Evolutionary conservation across 2,113 vertebrate species (phyloP), one percentile per base, ranked within the genome.

Genomic region (Rhinichthys klamathensis): DNA sequence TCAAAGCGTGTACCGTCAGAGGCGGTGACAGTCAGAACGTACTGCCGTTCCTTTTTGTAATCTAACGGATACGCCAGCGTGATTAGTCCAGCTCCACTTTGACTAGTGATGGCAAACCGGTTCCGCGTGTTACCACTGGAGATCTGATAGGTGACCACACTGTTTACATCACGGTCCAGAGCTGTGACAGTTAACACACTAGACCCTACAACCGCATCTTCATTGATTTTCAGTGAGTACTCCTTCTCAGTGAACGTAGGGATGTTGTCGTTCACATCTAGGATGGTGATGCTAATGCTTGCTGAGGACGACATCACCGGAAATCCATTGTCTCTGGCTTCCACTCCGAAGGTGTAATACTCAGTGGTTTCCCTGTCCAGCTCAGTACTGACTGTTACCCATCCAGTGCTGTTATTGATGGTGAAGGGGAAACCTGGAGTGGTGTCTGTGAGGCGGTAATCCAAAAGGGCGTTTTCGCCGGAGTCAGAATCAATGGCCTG

Each of bases 21-120:
- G 0, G 98, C 98, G 0, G 97, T 98, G 76, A 99, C 94, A 0
- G 97, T 97, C 84, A 99, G 94, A 70, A 98, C 97, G 0, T 97
- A 99, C 90, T 99, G 97, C 5, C 97, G 95, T 67, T 99, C 98
- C 91, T 99, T 97, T 78, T 99, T 98, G 91, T 99, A 99, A 94
- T 99, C 98, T 90, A 99, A 89, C 0, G 97, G 97, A 89, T 99
- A 94, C 0, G 98, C 97, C 81, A 99, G 89, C 0, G 97, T 99
- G 91, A 99, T 94, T 49, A 99, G 96, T 0, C 98, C 98, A 0
- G 97, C 97, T 0, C 97, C 97, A 0, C 97, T 99, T 92, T 99
- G 98, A 88, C 98, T 99, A 44, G 97, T 99, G 86, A 99, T 98
- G 27, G 98, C 95, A 70, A 99, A 99, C 46, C 98, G 96, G 91